Percentiles rank a stretch among this genome's conserved stretches.
These are phyloP conservation scores for Gortyna flavago DNA, from an alignment of 2,888 invertebrate species.

Conservation along the genomic window DNA sequence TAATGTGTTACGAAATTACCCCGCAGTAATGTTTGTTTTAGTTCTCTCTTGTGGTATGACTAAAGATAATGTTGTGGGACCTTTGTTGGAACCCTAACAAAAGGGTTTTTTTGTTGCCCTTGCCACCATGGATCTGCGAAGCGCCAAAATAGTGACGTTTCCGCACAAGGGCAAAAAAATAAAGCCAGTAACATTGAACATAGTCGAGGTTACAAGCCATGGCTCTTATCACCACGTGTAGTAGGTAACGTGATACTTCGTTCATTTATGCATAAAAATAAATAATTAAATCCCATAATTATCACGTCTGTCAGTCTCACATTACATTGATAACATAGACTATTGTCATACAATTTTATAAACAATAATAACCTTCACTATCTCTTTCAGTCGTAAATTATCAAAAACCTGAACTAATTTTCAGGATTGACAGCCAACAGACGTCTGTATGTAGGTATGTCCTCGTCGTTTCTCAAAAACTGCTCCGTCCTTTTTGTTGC, in stretches of 20 bases:
- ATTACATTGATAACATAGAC: conserved; percentile 19
- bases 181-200: conserved; percentile 1
- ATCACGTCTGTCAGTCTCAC: conserved; percentile 15
- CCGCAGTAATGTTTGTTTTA: neutral
- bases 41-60: neutral
- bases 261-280: conserved; percentile 9
- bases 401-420: conserved; percentile 36
- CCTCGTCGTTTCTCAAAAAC: conserved; percentile 27
- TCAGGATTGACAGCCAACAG: conserved; percentile 43
- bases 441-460: conserved; percentile 22
- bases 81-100: too few species aligned
- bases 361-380: conserved; percentile 25
- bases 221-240: conserved; percentile 23
- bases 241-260: conserved; percentile 25
- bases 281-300: conserved; percentile 5
- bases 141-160: neutral
- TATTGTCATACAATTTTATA: conserved; percentile 15
- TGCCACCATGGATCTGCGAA: neutral
- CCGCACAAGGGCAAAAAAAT: neutral
- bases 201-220: conserved; percentile 9
- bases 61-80: neutral
- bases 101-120: neutral
- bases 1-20: too few species aligned
- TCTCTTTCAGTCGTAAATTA: conserved; percentile 31
- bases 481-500: conserved; percentile 20